phyloP scores from a whole-genome alignment of 1,140 invertebrate genomes.

The Asbolus verrucosus region DNA sequence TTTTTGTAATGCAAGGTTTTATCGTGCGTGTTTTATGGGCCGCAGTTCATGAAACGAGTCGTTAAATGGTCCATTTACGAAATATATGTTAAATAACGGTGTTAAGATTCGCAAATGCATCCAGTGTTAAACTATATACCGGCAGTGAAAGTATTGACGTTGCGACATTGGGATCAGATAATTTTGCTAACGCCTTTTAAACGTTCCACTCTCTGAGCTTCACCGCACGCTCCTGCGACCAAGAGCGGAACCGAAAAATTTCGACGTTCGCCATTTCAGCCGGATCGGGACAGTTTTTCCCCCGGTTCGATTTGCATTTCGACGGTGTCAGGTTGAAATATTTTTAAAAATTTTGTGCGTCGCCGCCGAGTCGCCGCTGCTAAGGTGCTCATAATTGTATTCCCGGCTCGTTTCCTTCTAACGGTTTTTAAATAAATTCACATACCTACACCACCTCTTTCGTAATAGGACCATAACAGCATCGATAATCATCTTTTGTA shows the following conservation, averaged over 20 bases:
- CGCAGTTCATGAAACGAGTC: not conserved
- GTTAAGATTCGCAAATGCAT: not conserved
- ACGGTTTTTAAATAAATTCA: constrained; percentile 21
- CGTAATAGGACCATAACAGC: too few relatives aligned
- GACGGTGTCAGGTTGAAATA: not conserved
- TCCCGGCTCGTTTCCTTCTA: constrained; percentile 4
- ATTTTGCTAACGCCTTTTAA: constrained; percentile 31
- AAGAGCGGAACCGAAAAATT: too few relatives aligned
- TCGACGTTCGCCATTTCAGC: too few relatives aligned
- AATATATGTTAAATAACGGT: constrained; percentile 5
- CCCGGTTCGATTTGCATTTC: too few relatives aligned
- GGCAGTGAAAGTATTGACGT: constrained; percentile 28
- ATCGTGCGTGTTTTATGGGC: too few relatives aligned
- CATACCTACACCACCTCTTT: not conserved
- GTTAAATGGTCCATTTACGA: too few relatives aligned
- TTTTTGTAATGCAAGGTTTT: too few relatives aligned
- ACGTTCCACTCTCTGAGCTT: constrained; percentile 11
- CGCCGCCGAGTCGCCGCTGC: too few relatives aligned
- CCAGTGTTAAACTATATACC: constrained; percentile 1
- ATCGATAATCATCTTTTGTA: not conserved
- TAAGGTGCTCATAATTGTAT: constrained; percentile 1
- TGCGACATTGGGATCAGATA: constrained; percentile 34
- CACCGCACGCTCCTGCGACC: not conserved
- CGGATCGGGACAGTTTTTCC: too few relatives aligned
- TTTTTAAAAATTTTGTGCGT: not conserved